Conservation (phyloP, 2,113 vertebrate genomes). For the Chloropsis cyanopogon region DNA sequence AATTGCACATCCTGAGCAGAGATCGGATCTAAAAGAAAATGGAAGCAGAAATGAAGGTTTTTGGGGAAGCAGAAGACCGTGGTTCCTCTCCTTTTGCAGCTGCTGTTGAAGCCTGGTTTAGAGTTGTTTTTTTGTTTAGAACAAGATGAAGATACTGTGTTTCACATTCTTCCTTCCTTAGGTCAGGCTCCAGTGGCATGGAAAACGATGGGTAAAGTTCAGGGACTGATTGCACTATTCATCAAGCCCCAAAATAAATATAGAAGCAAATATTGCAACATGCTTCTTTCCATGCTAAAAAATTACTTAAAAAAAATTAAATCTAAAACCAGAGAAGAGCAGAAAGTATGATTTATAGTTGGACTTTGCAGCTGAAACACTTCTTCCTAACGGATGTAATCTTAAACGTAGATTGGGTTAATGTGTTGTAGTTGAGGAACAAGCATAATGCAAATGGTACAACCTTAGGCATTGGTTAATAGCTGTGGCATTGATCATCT, state of each 20-base stretch:
- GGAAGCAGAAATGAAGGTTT: background rate
- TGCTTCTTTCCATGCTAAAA: background rate
- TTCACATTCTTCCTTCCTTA: background rate
- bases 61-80: background rate
- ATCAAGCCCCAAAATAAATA: constrained; percentile 39
- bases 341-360: background rate
- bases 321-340: background rate
- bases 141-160: accelerated
- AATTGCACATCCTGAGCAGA: background rate
- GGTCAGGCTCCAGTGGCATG: background rate
- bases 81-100: background rate
- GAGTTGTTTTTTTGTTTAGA: background rate
- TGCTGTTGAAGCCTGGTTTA: background rate
- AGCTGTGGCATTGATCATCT: background rate
- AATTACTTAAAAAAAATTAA: background rate
- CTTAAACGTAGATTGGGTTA: background rate
- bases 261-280: constrained; percentile 37
- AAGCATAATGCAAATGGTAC: background rate
- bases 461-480: background rate
- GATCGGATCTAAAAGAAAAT: background rate
- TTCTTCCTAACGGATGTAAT: background rate
- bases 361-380: background rate
- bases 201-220: constrained; percentile 40
- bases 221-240: background rate
- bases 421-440: background rate